Evolutionary conservation across 2,797 vertebrate species (phyloP).

Genomic region (Phylloscopus collybita): DNA sequence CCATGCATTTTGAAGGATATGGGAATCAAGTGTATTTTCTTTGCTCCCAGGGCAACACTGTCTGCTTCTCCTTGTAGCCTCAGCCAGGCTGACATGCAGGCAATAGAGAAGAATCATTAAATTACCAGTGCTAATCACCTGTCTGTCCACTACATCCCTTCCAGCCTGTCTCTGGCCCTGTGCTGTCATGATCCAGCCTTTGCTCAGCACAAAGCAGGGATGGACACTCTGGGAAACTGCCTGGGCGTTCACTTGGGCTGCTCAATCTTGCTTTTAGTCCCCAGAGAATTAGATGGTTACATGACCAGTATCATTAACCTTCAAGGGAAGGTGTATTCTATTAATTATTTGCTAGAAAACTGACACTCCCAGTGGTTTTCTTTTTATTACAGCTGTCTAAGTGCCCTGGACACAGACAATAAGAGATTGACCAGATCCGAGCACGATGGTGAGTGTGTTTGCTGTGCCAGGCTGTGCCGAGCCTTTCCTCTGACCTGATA

Average conservation of each 20-base stretch:
- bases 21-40: neutral
- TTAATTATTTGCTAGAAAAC: slow-evolving; percentile 37
- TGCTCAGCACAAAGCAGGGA: neutral
- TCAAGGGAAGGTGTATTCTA: neutral
- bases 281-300: neutral
- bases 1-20: neutral
- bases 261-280: neutral
- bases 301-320: neutral
- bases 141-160: neutral
- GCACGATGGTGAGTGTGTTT: slow-evolving; percentile 37
- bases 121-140: neutral
- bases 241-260: rapidly evolving
- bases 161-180: neutral
- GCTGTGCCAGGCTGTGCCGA: neutral
- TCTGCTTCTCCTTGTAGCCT: neutral
- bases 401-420: neutral
- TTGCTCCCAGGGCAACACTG: neutral
- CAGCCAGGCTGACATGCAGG: neutral
- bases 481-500: neutral
- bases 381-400: slow-evolving; percentile 51
- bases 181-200: neutral
- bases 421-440: neutral
- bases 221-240: neutral
- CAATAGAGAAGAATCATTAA: neutral
- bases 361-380: neutral